Percentiles rank a stretch among this genome's conserved stretches.
phyloP scores from a whole-genome alignment of 1,140 invertebrate species.

The Liolophura sinensis region DNA sequence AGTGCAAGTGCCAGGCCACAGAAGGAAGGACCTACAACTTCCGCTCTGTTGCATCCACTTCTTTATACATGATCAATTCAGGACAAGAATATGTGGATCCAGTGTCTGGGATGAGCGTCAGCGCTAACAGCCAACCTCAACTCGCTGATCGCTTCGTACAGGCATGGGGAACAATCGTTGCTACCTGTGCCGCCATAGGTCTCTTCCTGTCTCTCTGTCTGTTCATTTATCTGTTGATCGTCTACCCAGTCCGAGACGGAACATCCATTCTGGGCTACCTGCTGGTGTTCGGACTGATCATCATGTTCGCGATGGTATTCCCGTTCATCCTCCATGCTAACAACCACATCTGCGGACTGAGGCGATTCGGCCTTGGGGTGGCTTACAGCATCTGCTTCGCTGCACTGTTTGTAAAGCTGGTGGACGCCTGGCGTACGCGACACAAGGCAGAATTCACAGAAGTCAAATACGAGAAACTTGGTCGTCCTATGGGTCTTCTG shows the following conservation, averaged over 20 bases:
- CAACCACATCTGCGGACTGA: slow-evolving; percentile 56
- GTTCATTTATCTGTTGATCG: slow-evolving; percentile 60
- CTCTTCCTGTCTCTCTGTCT: slow-evolving; percentile 53
- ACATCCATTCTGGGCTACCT: slow-evolving; percentile 62
- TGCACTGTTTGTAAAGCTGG: slow-evolving; percentile 61
- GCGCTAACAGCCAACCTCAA: slow-evolving; percentile 35
- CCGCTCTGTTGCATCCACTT: slow-evolving; percentile 10
- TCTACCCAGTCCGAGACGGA: slow-evolving; percentile 58
- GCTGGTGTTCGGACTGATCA: slow-evolving; percentile 59
- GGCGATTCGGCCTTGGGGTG: slow-evolving; percentile 57
- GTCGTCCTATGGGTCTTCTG: slow-evolving; percentile 56
- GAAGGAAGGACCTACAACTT: slow-evolving; percentile 7
- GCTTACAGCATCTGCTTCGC: slow-evolving; percentile 60
- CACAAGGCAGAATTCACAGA: slow-evolving; percentile 46
- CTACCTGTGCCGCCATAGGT: slow-evolving; percentile 53
- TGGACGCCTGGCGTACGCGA: slow-evolving; percentile 57
- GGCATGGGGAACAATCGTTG: slow-evolving; percentile 58
- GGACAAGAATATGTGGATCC: slow-evolving; percentile 47
- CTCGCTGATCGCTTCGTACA: slow-evolving; percentile 50
- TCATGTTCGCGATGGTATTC: slow-evolving; percentile 60
- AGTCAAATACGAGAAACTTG: slow-evolving; percentile 50
- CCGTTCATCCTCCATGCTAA: slow-evolving; percentile 60
- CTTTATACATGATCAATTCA: slow-evolving; percentile 32
- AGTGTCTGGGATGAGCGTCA: slow-evolving; percentile 35
- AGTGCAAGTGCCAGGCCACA: slow-evolving; percentile 38